Conservation (phyloP, 2,797 vertebrate species). For the Catamblyrhynchus diadema region DNA sequence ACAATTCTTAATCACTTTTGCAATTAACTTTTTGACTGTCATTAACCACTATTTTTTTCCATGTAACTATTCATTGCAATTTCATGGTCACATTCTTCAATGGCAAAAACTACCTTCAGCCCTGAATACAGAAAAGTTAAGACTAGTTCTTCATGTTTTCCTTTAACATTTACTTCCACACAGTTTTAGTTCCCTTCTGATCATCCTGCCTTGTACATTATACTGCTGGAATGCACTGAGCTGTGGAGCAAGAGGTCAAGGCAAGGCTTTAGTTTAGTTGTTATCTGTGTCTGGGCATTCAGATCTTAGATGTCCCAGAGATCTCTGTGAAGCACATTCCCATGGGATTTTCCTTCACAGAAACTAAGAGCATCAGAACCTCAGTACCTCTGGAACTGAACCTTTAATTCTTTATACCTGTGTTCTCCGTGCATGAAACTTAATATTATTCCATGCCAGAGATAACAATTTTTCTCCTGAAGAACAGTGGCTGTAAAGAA, state of each 20-base stretch:
- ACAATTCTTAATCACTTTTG: background rate
- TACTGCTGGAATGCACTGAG: background rate
- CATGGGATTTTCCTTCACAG: background rate
- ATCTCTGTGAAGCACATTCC: background rate
- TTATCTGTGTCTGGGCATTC: background rate
- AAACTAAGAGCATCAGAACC: background rate
- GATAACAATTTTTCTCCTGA: background rate
- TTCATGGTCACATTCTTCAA: background rate
- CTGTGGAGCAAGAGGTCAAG: background rate
- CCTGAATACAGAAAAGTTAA: background rate
- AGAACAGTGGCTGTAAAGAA: background rate
- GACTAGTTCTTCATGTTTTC: background rate
- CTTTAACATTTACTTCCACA: background rate
- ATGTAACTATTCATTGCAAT: background rate
- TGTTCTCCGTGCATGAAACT: background rate
- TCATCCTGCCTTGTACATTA: background rate
- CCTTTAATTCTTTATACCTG: background rate
- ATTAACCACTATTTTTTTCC: background rate
- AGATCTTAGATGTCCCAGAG: background rate
- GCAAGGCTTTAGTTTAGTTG: background rate
- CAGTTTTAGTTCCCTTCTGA: background rate
- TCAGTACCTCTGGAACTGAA: background rate
- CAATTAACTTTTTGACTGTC: background rate
- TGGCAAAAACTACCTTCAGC: background rate
- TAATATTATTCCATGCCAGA: background rate